Conservation (phyloP, 2,797 vertebrate species). For the Argyrosomus regius region DNA sequence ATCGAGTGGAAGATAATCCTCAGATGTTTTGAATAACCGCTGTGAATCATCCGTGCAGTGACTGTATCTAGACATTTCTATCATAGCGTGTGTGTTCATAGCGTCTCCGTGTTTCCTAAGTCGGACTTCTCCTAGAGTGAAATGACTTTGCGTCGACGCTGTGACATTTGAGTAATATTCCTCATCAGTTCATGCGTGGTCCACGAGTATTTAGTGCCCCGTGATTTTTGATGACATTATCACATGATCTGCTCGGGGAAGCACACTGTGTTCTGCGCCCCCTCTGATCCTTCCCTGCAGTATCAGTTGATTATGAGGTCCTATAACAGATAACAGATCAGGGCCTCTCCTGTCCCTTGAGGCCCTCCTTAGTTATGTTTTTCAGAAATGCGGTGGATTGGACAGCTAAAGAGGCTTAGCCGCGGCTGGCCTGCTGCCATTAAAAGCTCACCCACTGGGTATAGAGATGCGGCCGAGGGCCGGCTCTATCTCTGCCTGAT, state of each 20-base stretch:
- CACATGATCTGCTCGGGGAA: constrained; percentile 67
- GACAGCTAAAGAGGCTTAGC: constrained; percentile 84
- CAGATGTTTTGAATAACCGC: neutral
- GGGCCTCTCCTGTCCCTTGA: constrained; percentile 58
- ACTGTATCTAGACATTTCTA: neutral
- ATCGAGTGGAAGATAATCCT: neutral
- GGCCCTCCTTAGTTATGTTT: constrained; percentile 73
- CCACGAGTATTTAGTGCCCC: constrained; percentile 40
- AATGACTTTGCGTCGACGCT: constrained; percentile 5
- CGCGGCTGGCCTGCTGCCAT: constrained; percentile 69
- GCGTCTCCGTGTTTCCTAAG: neutral
- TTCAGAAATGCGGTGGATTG: constrained; percentile 75
- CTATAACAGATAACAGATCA: constrained; percentile 64
- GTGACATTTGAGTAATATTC: constrained; percentile 52
- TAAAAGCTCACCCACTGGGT: constrained; percentile 69
- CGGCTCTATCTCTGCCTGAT: constrained; percentile 45
- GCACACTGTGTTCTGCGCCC: constrained; percentile 49
- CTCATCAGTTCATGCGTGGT: constrained; percentile 50
- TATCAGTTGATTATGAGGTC: constrained; percentile 64
- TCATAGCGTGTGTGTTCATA: neutral
- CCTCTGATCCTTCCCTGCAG: constrained; percentile 58
- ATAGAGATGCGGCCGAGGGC: constrained; percentile 47
- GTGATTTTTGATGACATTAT: constrained; percentile 65
- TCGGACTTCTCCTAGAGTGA: constrained; percentile 4
- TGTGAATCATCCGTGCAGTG: neutral